A percentile compares a stretch with the other conserved stretches of the same genome.
Evolutionary conservation across 2,113 vertebrate genomes (phyloP).

Genomic region (Hypocryptadius cinnamomeus): DNA sequence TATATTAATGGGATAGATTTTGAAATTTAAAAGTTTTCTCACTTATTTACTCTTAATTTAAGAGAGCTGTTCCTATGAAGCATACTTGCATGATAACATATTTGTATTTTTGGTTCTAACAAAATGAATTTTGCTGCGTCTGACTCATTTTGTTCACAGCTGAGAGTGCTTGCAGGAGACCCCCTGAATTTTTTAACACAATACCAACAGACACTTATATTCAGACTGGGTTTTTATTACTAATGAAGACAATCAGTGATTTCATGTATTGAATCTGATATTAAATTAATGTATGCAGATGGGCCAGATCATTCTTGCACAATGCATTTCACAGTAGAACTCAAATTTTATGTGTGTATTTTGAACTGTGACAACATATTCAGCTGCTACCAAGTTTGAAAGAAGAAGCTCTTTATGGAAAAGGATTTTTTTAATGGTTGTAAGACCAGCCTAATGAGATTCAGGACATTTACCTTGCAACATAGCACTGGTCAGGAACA

Average conservation of each 20-base stretch:
- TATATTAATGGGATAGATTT: background rate
- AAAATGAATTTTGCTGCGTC: background rate
- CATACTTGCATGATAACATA: background rate
- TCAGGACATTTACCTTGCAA: background rate
- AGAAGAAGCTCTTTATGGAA: background rate
- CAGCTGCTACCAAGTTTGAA: background rate
- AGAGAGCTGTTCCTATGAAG: background rate
- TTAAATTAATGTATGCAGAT: background rate
- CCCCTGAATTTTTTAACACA: background rate
- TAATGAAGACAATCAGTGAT: background rate
- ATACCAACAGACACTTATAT: background rate
- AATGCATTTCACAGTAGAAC: background rate
- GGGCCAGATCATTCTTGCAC: background rate
- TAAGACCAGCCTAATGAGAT: background rate
- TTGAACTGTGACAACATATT: background rate
- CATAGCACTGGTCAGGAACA: background rate
- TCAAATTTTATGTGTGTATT: background rate
- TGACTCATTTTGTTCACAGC: background rate
- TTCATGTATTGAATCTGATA: background rate
- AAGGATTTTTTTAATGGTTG: background rate
- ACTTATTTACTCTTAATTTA: background rate
- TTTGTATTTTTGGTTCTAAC: background rate
- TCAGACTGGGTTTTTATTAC: background rate
- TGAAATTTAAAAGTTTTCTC: background rate
- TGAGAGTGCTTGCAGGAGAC: background rate